Evolutionary conservation across 1,140 invertebrate species (phyloP).

Genomic region (Tenebrio molitor): DNA sequence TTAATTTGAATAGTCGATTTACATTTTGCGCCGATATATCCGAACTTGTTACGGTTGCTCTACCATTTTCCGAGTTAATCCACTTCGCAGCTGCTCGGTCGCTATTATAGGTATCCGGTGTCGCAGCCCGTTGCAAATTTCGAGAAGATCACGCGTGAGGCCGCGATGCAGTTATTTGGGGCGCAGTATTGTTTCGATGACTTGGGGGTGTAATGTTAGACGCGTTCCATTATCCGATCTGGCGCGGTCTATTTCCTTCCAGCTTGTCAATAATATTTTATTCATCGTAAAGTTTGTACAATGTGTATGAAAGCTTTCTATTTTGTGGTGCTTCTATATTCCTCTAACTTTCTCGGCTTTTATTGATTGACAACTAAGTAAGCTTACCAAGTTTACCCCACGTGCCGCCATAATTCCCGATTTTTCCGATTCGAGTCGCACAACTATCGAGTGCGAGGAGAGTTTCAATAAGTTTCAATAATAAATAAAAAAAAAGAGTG

Average conservation of each 20-base stretch:
- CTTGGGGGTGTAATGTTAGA: background rate
- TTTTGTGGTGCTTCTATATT: slow-evolving; percentile 3
- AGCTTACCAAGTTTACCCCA: slow-evolving; percentile 1
- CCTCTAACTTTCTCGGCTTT: background rate
- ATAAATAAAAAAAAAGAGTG: no score
- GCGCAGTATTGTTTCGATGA: background rate
- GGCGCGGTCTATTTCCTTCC: background rate
- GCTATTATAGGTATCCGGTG: background rate
- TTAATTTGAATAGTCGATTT: slow-evolving; percentile 30
- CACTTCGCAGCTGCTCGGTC: slow-evolving; percentile 12
- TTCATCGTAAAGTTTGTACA: slow-evolving; percentile 12
- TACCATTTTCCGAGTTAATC: slow-evolving; percentile 17
- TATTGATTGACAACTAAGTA: slow-evolving; percentile 37
- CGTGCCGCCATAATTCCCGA: background rate
- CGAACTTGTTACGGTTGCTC: slow-evolving; percentile 14
- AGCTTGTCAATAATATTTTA: slow-evolving; percentile 25
- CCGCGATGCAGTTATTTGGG: no score
- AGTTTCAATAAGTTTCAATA: no score
- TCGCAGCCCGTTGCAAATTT: background rate
- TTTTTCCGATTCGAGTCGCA: background rate
- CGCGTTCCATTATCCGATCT: slow-evolving; percentile 3
- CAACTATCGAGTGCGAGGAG: no score
- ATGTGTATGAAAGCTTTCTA: slow-evolving; percentile 25
- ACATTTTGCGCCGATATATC: slow-evolving; percentile 26
- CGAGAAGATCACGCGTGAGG: background rate